A percentile compares a stretch with the other conserved stretches of the same genome.
Evolutionary conservation across 1,140 invertebrate genomes (phyloP).

Genomic region (Zaprionus nigranus): DNA sequence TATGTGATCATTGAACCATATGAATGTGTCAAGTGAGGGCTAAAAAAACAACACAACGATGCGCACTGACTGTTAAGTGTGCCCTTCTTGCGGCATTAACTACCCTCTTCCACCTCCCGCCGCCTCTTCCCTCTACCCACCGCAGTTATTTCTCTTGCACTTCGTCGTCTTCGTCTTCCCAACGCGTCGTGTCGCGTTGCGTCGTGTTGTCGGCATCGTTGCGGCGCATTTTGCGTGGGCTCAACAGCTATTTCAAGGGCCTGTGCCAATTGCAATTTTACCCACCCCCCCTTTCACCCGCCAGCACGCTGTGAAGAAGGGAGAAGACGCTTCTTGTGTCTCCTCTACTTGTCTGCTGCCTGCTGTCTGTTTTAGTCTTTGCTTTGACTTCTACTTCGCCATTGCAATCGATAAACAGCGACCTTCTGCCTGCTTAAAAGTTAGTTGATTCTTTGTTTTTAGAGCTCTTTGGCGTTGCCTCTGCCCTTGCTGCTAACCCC

Average conservation of each 20-base stretch:
- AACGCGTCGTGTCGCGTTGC: background rate
- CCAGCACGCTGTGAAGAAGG: constrained; percentile 22
- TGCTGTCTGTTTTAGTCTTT: constrained; percentile 43
- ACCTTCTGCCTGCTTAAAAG: constrained; percentile 58
- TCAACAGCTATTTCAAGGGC: constrained; percentile 71
- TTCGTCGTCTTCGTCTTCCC: constrained; percentile 32
- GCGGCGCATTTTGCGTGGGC: constrained; percentile 70
- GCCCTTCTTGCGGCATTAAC: constrained; percentile 1
- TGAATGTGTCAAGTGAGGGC: constrained; percentile 9
- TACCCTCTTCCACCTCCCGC: background rate
- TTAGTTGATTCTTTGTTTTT: constrained; percentile 46
- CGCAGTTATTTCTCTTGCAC: constrained; percentile 37
- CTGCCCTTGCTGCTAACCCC: background rate
- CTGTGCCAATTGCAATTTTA: constrained; percentile 67
- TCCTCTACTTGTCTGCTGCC: constrained; percentile 34
- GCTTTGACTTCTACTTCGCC: constrained; percentile 40
- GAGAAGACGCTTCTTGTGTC: constrained; percentile 35
- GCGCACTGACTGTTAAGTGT: background rate
- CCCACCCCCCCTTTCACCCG: constrained; percentile 19
- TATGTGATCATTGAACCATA: constrained; percentile 5
- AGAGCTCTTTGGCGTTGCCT: constrained; percentile 7
- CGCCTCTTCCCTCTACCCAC: background rate
- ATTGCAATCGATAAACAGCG: constrained; percentile 76
- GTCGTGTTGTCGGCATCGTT: constrained; percentile 12
- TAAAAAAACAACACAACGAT: background rate